A percentile compares a stretch with the other conserved stretches of the same genome.
These are phyloP conservation scores for Phalloptychus januarius DNA, from an alignment of 2,797 vertebrate species.

Conservation along the genomic window DNA sequence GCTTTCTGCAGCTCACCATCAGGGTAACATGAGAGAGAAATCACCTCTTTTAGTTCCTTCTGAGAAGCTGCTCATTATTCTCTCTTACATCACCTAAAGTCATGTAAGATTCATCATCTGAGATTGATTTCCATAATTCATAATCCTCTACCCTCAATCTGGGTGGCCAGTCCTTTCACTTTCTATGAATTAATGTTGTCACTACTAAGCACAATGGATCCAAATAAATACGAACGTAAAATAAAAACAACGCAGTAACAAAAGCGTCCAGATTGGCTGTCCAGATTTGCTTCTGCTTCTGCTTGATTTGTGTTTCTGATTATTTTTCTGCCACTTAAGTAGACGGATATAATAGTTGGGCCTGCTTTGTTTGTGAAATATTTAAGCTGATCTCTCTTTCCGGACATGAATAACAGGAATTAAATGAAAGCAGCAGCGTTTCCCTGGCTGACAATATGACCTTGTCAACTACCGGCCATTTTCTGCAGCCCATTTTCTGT, in stretches of 20 bases:
- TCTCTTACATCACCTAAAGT: slow-evolving; percentile 45
- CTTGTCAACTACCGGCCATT: slow-evolving; percentile 52
- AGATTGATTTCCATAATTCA: slow-evolving; percentile 66
- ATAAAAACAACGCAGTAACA: slow-evolving; percentile 29
- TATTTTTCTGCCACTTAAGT: slow-evolving; percentile 21
- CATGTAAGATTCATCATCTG: slow-evolving; percentile 60
- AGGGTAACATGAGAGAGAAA: slow-evolving; percentile 13
- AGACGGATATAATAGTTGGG: slow-evolving; percentile 28
- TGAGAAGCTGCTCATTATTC: slow-evolving; percentile 33
- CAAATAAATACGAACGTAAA: slow-evolving; percentile 20
- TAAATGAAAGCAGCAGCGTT: slow-evolving; percentile 33
- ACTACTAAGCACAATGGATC: slow-evolving; percentile 38
- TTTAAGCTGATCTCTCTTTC: slow-evolving; percentile 20
- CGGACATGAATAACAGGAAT: slow-evolving; percentile 35
- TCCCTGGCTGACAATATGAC: slow-evolving; percentile 36
- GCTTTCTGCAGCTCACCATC: neutral
- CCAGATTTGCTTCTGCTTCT: neutral
- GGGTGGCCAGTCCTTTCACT: slow-evolving; percentile 33
- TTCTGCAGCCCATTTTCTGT: slow-evolving; percentile 47
- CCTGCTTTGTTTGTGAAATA: slow-evolving; percentile 12
- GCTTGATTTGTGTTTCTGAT: slow-evolving; percentile 5
- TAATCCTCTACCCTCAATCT: slow-evolving; percentile 33
- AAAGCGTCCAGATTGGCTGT: slow-evolving; percentile 17
- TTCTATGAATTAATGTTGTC: slow-evolving; percentile 44
- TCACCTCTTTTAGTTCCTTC: slow-evolving; percentile 28